These are phyloP conservation scores for Menidia menidia DNA, from an alignment of 2,797 vertebrate species.

Conservation along the genomic window DNA sequence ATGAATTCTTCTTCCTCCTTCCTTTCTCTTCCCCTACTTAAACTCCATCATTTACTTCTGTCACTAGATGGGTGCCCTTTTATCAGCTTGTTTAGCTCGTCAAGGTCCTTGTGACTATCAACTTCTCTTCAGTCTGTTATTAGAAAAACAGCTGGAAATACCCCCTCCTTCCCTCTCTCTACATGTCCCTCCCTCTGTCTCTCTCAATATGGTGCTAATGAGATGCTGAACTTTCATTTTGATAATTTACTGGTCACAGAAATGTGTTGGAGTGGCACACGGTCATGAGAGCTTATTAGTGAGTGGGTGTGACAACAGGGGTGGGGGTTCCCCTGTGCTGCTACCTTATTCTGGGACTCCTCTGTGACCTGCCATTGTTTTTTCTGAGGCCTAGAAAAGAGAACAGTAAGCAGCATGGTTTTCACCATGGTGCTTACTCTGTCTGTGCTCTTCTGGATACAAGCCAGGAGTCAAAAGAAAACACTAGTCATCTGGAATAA, in stretches of 20 bases:
- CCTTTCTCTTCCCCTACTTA: conserved; percentile 44
- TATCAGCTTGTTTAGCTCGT: conserved; percentile 29
- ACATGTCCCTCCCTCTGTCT: conserved; percentile 59
- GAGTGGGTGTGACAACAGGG: conserved; percentile 53
- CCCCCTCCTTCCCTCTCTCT: conserved; percentile 43
- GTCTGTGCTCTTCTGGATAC: conserved; percentile 36
- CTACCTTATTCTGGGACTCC: conserved; percentile 36
- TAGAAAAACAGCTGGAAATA: conserved; percentile 69
- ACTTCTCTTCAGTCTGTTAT: conserved; percentile 49
- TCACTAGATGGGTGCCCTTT: conserved; percentile 23
- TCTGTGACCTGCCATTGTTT: conserved; percentile 47
- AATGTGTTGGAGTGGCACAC: conserved; percentile 58
- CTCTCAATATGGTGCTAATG: conserved; percentile 82
- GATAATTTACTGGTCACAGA: conserved; percentile 63
- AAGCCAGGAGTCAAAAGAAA: conserved; percentile 27
- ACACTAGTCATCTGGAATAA: conserved; percentile 17
- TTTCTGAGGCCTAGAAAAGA: conserved; percentile 49
- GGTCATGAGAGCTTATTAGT: conserved; percentile 78
- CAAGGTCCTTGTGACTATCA: conserved; percentile 33
- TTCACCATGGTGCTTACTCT: conserved; percentile 20
- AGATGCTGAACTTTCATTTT: conserved; percentile 71
- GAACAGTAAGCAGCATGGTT: conserved; percentile 22
- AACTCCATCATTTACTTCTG: conserved; percentile 55
- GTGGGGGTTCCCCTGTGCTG: conserved; percentile 20
- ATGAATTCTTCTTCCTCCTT: conserved; percentile 34